A percentile compares a stretch with the other conserved stretches of the same genome.
Conservation (phyloP, 2,797 vertebrate species). For the Cyprinodon diabolis region DNA sequence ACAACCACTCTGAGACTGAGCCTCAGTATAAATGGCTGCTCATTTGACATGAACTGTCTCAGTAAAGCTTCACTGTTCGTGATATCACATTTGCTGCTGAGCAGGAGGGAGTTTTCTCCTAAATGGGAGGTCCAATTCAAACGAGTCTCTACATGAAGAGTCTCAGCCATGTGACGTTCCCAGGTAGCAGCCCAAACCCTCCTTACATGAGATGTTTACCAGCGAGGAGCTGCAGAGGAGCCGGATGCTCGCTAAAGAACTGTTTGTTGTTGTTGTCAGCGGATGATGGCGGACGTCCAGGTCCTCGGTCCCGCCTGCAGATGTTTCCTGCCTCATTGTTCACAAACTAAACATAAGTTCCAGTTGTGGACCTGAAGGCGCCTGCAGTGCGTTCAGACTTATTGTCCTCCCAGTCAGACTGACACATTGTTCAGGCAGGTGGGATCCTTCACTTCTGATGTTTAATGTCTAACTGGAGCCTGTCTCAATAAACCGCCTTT, state of each 20-base stretch:
- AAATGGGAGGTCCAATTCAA: neutral
- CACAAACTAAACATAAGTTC: conserved; percentile 65
- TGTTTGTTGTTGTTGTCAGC: conserved; percentile 22
- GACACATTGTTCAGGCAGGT: too few species aligned
- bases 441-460: too few species aligned
- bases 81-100: neutral
- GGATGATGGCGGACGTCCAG: conserved; percentile 49
- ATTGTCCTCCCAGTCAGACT: conserved; percentile 25
- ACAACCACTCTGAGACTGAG: too few species aligned
- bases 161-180: neutral
- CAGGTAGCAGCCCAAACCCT: neutral
- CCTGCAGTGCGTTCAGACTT: conserved; percentile 33
- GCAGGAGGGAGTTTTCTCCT: neutral
- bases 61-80: conserved; percentile 6
- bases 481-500: too few species aligned
- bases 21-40: neutral
- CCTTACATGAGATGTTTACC: neutral
- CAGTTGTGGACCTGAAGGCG: conserved; percentile 54
- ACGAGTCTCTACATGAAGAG: neutral
- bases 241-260: conserved; percentile 2
- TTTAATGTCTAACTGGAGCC: neutral
- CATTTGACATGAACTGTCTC: neutral
- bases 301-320: conserved; percentile 62
- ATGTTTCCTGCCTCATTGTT: conserved; percentile 84
- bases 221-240: neutral